phyloP scores from a whole-genome alignment of 2,888 invertebrate genomes.

The Melanchra persicariae region DNA sequence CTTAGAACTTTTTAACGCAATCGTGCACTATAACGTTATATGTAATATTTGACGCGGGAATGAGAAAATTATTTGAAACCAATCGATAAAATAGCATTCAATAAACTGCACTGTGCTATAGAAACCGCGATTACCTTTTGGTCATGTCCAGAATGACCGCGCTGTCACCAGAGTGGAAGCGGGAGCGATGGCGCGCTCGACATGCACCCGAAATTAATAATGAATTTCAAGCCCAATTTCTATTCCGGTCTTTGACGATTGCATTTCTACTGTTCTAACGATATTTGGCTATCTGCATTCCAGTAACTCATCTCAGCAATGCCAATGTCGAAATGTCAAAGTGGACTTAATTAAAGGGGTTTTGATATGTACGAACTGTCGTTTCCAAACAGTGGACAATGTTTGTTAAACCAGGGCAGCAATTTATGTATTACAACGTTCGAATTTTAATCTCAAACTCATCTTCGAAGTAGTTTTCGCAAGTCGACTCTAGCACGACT shows the following conservation, averaged over 20 bases:
- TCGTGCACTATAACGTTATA: too few species aligned
- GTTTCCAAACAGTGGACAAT: background rate
- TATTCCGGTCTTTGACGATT: background rate
- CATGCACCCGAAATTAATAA: background rate
- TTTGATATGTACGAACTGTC: background rate
- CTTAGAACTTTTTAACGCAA: too few species aligned
- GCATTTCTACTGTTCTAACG: background rate
- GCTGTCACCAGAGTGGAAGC: too few species aligned
- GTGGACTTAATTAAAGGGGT: background rate
- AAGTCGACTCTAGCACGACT: too few species aligned
- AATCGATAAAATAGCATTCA: conserved; percentile 8
- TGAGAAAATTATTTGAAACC: background rate
- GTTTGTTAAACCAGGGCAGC: background rate
- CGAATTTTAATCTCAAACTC: too few species aligned
- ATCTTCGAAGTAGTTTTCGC: too few species aligned
- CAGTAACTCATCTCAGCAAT: background rate
- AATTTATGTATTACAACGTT: background rate
- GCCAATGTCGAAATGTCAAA: background rate
- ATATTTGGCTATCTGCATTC: background rate
- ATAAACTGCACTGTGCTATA: conserved; percentile 27
- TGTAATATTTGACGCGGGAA: too few species aligned
- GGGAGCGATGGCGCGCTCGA: background rate
- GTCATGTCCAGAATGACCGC: background rate
- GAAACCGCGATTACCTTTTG: background rate
- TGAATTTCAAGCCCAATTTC: background rate